Conservation (phyloP, 2,797 vertebrate genomes). For the Oryzias dopingdopingensis region DNA sequence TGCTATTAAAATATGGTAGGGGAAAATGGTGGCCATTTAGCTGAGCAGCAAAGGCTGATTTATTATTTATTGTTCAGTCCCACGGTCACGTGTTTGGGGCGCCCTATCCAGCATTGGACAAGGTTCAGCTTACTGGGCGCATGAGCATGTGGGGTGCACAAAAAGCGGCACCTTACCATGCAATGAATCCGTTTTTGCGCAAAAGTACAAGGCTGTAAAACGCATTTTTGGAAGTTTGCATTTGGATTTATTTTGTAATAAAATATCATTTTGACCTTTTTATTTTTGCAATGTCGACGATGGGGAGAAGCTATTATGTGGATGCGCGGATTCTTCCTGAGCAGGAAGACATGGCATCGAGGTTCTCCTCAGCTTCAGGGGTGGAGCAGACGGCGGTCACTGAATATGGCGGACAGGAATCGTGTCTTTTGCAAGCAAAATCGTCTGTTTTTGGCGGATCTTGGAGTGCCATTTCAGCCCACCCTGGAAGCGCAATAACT, state of each 20-base stretch:
- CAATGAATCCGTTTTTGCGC: slow-evolving; percentile 81
- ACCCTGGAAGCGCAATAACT: slow-evolving; percentile 79
- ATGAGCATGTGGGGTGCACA: slow-evolving; percentile 83
- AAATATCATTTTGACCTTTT: slow-evolving; percentile 20
- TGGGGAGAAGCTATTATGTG: slow-evolving; percentile 91
- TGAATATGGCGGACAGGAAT: slow-evolving; percentile 91
- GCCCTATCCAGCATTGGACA: slow-evolving; percentile 89
- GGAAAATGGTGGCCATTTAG: slow-evolving; percentile 95
- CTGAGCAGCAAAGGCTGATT: slow-evolving; percentile 90
- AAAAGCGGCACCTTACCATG: slow-evolving; percentile 79
- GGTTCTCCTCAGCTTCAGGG: slow-evolving; percentile 84
- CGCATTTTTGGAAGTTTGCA: slow-evolving; percentile 31
- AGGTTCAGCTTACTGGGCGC: slow-evolving; percentile 93
- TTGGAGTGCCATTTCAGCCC: slow-evolving; percentile 87
- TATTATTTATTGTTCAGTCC: slow-evolving; percentile 98
- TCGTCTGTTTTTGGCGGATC: slow-evolving; percentile 89
- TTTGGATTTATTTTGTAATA: slow-evolving; percentile 31
- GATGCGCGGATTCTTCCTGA: slow-evolving; percentile 90
- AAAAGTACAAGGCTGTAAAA: slow-evolving; percentile 55
- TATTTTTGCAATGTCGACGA: slow-evolving; percentile 84
- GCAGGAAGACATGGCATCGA: slow-evolving; percentile 87
- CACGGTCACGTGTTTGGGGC: slow-evolving; percentile 85
- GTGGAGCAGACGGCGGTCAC: slow-evolving; percentile 82
- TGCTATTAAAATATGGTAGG: slow-evolving; percentile 94
- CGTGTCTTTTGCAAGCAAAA: slow-evolving; percentile 92